Percentiles rank a stretch among this genome's conserved stretches.
These are phyloP conservation scores for Saxidomus purpurata DNA, from an alignment of 1,140 invertebrate species.

Conservation along the genomic window DNA sequence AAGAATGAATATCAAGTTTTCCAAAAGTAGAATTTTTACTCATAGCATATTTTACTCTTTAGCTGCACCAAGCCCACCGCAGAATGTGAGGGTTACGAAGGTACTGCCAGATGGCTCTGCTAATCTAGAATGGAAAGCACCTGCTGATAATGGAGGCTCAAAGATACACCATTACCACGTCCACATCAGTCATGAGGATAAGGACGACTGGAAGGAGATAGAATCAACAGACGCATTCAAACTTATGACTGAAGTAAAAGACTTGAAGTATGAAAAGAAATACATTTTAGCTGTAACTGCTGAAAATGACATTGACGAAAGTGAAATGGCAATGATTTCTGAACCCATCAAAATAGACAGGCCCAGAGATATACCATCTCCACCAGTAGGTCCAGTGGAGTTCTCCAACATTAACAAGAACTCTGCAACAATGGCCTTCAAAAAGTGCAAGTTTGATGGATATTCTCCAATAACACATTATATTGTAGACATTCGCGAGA, in stretches of 20 bases:
- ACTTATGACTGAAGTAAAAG: conserved; percentile 88
- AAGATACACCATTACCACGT: conserved; percentile 96
- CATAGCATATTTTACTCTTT: no score
- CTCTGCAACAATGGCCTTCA: conserved; percentile 94
- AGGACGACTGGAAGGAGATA: conserved; percentile 81
- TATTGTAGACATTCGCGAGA: conserved; percentile 97
- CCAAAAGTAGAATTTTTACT: not conserved
- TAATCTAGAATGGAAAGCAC: conserved; percentile 95
- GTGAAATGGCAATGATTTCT: conserved; percentile 92
- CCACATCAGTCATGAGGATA: conserved; percentile 86
- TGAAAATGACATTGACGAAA: conserved; percentile 93
- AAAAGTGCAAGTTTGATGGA: conserved; percentile 95
- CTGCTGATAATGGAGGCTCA: conserved; percentile 91
- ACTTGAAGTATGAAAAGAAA: conserved; percentile 93
- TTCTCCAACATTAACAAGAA: conserved; percentile 87
- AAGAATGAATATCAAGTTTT: no score
- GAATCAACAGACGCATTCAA: conserved; percentile 88
- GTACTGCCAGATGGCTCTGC: conserved; percentile 91
- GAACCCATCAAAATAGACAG: conserved; percentile 89
- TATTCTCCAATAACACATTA: conserved; percentile 95
- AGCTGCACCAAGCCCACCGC: conserved; percentile 96
- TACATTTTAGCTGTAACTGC: conserved; percentile 98
- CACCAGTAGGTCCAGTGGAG: conserved; percentile 92
- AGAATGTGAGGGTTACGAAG: conserved; percentile 88
- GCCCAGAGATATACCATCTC: conserved; percentile 80